Evolutionary conservation across 1,140 invertebrate genomes (phyloP), one percentile per base, ranked within the genome.

Genomic region (Trialeurodes vaporariorum): DNA sequence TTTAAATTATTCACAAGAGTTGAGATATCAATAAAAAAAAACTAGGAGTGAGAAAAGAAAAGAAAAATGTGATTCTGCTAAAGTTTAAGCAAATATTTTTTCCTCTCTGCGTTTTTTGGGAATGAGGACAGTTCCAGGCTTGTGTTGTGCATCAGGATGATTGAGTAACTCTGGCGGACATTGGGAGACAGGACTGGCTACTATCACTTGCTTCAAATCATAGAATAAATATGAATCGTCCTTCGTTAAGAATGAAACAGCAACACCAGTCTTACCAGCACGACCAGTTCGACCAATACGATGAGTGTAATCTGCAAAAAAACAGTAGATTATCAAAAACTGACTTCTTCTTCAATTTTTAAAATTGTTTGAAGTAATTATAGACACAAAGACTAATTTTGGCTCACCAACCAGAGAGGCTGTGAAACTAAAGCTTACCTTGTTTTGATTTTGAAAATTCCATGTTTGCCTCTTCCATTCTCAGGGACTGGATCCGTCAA

Each of bases 211-310:
- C 75, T 99, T 99, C 24, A 99, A 82, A 79, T 99, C 98, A 78
- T 98, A 99, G 81, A 98, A 99, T 17, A 99, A 79, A 34, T 85
- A 83, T 61, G 91, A 94, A 77, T 99, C 97, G 69, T 99, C 96
- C 76, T 98, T 96, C 1, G 97, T 99, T 34, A 96, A 85, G 78
- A 99, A 98, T 0, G 93, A 92, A 70, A 99, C 90, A 13, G 98
- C 96, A 69, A 92, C 86, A 81, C 98, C 98, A 76, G 87, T 90
- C 78, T 99, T 99, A 40, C 98, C 98, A 21, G 97, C 98, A 81
- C 98, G 91, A 75, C 97, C 97, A 0, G 97, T 99, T 82, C 97
- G 87, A 77, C 97, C 97, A 78, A 99, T 98, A 85, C 97, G 89
- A 90, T 99, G 97, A 0, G 96, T 98, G 75, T 99, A 99, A 83